Base-by-base conservation (phyloP, 2,888 invertebrate species). In the Herminia tarsipennalis region DNA sequence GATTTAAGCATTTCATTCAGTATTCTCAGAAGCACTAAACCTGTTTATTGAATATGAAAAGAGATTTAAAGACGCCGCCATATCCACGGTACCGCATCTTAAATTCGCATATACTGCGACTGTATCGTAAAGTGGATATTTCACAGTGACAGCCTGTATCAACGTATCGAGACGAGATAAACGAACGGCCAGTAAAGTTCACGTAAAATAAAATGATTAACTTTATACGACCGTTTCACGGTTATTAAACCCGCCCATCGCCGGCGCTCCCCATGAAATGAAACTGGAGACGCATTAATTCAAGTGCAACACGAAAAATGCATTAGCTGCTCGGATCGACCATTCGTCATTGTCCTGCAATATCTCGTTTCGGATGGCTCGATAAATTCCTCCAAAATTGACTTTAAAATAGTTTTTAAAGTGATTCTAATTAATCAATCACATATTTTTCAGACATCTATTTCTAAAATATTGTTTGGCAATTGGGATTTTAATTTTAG, bases 291-390 rank as follows among this genome's bases (percentile, higher is more conserved):
- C 76, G 81, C 83, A 89, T 90, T 89, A 88, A 89, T 87, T 88
- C 90, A 86, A 90, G 88, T 88, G 90, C 88, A 89, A 88, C 90
- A 90, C 86, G 91, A 88, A 89, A 90, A 90, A 88, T 90, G 90
- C 91, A 91, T 91, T 91, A 90, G 83, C 64, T 66, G 68, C 56
- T 42, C 66, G 58, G 63, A 64, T 68, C 66, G 75, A 58, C 76
- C 79, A 86, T 89, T 83, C 77, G 76, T 89, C 87, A 85, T 78
- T 84, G 85, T 83, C 81, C 81, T 75, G 71, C 56, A 62, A 63
- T 66, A 59, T 66, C 63, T 57, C 49, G 50, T 48, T 52, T 30
- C 36, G 33, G 57, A 44, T 53, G 40, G 57, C 35, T 64, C 47
- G 39, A 35, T 40, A 43, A 36, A 42, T 35, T 46, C 9, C 35